Base-by-base conservation (phyloP, 1,140 invertebrate genomes). In the Papilio polyxenes region DNA sequence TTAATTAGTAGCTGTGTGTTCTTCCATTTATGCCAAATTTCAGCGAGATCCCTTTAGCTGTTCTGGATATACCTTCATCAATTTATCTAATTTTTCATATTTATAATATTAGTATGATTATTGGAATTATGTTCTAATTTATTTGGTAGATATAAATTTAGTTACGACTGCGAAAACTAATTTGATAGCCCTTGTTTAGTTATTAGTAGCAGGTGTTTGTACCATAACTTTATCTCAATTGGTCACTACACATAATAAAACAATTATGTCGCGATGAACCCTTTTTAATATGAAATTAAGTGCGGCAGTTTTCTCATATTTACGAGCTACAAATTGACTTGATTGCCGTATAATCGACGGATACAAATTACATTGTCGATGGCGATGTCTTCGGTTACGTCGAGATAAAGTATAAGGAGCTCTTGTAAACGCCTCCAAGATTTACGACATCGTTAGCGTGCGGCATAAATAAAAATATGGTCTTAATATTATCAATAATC, bases 281-380 rank as follows among this genome's bases (percentile, higher is more conserved):
- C 65, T 72, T 40, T 53, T 77, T 53, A 77, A 53, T 37, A 77
- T 53, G 75, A 77, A 56, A 53, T 56, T 31, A 77, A 77, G 51
- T 76, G 48, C 69, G 75, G 75, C 81, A 85, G 86, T 86, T 83
- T 85, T 82, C 75, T 82, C 86, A 86, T 86, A 90, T 89, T 89
- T 89, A 89, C 81, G 86, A 86, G 76, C 82, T 82, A 83, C 82
- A 85, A 87, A 87, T 87, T 87, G 83, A 78, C 82, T 84, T 80
- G 77, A 62, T 83, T 79, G 83, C 84, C 62, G 84, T 87, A 87
- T 87, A 87, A 87, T 87, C 84, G 83, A 65, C 83, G 83, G 82
- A 86, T 87, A 85, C 81, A 82, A 81, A 72, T 81, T 83, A 56
- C 51, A 82, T 75, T 83, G 78, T 82, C 80, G 81, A 80, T 80